Base-by-base conservation (phyloP, 2,888 invertebrate species). In the Sinelater perroti region DNA sequence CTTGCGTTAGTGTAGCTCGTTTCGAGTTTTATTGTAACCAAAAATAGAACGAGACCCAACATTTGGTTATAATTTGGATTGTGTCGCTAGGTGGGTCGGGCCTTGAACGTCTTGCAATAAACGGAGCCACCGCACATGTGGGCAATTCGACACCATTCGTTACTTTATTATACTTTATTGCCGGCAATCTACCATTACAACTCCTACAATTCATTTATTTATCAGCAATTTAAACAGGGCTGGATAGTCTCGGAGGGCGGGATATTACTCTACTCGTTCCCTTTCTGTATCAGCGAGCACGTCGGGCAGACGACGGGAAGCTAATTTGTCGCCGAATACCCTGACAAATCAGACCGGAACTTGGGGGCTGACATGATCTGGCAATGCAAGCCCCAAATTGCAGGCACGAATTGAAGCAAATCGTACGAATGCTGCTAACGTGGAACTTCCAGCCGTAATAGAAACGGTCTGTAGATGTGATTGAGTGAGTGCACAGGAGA, bases 271-370 rank as follows among this genome's bases (percentile, higher is more conserved):
- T 28, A 44, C 24, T 47, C 49, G 33, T 58, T 58, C 54, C 49
- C 58, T 54, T 56, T 53, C 44, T 55, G 51, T 46, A 55, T 45
- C 45, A 42, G 50, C 45, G 49, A 45, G 55, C 56, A 60, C 60
- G 56, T 60, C 53, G 36, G 33, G 31, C 40, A 56, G 38, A 53
- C 56, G 56, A 56, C 62, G 64, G 66, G 62, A 68, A 69, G 70
- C 70, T 70, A 71, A 72, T 71, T 72, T 72, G 71, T 71, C 70
- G 69, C 56, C 67, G 67, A 69, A 68, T 67, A 66, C 65, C 67
- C 64, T 59, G 60, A 67, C 69, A 67, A 69, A 68, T 68, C 64
- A 59, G 66, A 54, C 67, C 68, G 63, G 66, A 72, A 71, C 69
- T 67, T 58, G 64, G 65, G 66, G 68, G 65, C 67, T 68, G 69